phyloP scores from a whole-genome alignment of 2,113 vertebrate species.

The Rhodinocichla rosea region DNA sequence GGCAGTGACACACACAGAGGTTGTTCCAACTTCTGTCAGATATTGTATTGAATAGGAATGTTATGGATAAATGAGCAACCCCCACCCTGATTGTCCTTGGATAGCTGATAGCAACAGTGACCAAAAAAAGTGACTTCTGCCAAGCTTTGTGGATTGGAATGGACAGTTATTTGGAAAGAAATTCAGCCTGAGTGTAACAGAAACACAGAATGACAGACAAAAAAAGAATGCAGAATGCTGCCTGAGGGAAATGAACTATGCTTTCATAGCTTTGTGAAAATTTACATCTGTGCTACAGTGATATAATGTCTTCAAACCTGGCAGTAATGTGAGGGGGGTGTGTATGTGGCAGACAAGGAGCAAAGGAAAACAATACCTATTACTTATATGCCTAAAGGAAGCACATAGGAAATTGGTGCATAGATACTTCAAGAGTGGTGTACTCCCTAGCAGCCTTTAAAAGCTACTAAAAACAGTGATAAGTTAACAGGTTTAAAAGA shows the following conservation, averaged over 20 bases:
- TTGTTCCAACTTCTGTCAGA: background rate
- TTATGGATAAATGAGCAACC: background rate
- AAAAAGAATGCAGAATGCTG: constrained; percentile 46
- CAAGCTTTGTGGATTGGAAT: constrained; percentile 25
- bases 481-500: background rate
- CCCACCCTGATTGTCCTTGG: background rate
- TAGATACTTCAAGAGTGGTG: background rate
- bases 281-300: constrained; percentile 42
- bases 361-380: background rate
- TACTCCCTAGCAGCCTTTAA: background rate
- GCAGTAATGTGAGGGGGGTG: background rate
- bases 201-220: constrained; percentile 41
- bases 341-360: background rate
- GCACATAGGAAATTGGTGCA: background rate
- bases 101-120: background rate
- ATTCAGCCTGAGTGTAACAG: background rate
- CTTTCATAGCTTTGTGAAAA: constrained; percentile 12
- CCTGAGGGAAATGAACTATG: constrained; percentile 35
- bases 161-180: constrained; percentile 3
- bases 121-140: constrained; percentile 6
- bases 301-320: background rate
- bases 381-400: background rate
- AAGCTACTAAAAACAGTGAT: background rate
- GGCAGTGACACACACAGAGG: background rate
- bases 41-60: background rate